Evolutionary conservation across 92 coral and sea anemone species (phyloP).

Genomic region (Phymanthus crucifer): DNA sequence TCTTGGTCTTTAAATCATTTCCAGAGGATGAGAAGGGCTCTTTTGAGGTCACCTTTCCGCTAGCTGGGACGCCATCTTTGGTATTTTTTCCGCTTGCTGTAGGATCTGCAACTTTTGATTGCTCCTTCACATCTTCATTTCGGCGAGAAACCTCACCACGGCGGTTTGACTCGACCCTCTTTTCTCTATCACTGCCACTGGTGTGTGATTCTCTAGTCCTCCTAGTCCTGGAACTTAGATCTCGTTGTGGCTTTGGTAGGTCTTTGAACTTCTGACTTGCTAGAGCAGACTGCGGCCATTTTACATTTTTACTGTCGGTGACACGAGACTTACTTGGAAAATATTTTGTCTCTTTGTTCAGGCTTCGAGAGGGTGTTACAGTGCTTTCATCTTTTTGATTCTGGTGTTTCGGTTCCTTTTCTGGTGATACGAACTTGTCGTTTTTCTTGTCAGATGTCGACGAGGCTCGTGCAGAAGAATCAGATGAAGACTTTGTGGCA

Average conservation of each 20-base stretch:
- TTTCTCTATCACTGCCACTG: neutral
- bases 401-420: neutral
- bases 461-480: neutral
- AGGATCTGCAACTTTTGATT: neutral
- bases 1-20: neutral
- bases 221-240: neutral
- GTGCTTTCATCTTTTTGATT: neutral
- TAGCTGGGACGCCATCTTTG: neutral
- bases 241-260: conserved; percentile 28
- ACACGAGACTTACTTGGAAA: neutral
- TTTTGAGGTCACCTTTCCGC: neutral
- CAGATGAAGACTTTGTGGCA: neutral
- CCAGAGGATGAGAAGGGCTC: neutral
- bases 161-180: neutral
- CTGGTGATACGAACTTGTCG: neutral
- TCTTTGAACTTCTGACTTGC: neutral
- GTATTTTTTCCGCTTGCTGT: neutral
- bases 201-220: neutral
- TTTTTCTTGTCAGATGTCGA: neutral
- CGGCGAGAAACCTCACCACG: neutral
- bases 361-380: neutral
- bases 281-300: conserved; percentile 31
- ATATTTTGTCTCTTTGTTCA: neutral
- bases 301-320: neutral
- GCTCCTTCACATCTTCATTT: neutral